Evolutionary conservation across 2,888 invertebrate species (phyloP).

Genomic region (Netelia inedita): DNA sequence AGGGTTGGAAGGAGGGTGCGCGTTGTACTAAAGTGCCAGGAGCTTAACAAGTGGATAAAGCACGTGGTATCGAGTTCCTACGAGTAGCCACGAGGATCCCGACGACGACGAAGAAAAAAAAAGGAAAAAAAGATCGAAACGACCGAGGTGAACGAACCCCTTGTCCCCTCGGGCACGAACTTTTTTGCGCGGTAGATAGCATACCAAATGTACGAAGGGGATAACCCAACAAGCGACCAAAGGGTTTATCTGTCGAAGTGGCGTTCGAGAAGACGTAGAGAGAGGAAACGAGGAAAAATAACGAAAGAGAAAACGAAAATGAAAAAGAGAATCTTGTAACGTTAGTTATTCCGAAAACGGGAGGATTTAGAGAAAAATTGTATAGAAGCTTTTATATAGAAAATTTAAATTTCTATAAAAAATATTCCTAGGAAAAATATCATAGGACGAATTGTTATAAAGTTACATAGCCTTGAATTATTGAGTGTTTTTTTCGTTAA

Average conservation of each 20-base stretch:
- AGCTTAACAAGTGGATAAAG: constrained; percentile 63
- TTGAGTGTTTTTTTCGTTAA: too few species aligned
- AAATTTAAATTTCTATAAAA: too few species aligned
- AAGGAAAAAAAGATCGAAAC: neutral
- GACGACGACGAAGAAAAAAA: constrained; percentile 22
- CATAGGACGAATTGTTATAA: too few species aligned
- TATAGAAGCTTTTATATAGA: too few species aligned
- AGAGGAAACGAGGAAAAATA: neutral
- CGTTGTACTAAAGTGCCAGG: constrained; percentile 49
- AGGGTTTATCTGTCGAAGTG: neutral
- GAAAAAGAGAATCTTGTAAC: neutral
- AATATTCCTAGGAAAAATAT: too few species aligned
- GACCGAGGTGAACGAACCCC: constrained; percentile 50
- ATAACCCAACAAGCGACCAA: neutral
- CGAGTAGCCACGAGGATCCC: constrained; percentile 16
- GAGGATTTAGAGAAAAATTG: too few species aligned
- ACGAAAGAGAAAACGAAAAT: neutral
- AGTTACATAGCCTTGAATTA: too few species aligned
- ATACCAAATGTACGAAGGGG: neutral
- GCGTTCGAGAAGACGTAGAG: neutral
- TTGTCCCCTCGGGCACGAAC: constrained; percentile 7
- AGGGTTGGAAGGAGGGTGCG: constrained; percentile 12
- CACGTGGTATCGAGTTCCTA: constrained; percentile 53
- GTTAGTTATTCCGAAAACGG: neutral
- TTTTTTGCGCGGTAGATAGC: constrained; percentile 8